Conservation (phyloP, 1,140 invertebrate genomes). For the Scaptomyza pallida region DNA sequence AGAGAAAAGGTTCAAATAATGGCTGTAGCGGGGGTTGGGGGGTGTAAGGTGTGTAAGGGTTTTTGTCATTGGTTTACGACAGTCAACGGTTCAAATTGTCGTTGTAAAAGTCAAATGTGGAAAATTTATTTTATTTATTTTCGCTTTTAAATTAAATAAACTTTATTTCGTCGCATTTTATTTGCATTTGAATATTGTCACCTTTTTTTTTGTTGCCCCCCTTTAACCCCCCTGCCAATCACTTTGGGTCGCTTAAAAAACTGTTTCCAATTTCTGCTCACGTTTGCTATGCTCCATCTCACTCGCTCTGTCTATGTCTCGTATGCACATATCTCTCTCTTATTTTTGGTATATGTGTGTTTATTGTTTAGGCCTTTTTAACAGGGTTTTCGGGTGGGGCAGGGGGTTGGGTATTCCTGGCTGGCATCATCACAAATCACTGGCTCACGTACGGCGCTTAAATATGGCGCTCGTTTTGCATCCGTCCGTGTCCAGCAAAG, state of each 20-base stretch:
- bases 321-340: no score
- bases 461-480: constrained; percentile 75
- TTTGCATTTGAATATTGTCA: constrained; percentile 75
- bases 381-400: neutral
- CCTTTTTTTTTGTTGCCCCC: constrained; percentile 44
- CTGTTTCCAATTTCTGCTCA: constrained; percentile 64
- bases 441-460: constrained; percentile 69
- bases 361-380: constrained; percentile 80
- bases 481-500: constrained; percentile 72
- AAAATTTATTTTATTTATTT: constrained; percentile 79
- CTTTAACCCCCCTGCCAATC: neutral
- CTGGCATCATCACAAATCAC: constrained; percentile 61
- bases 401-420: neutral
- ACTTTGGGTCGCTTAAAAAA: neutral
- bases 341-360: constrained; percentile 38
- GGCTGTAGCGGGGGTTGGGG: neutral
- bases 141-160: constrained; percentile 80
- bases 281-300: constrained; percentile 32
- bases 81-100: constrained; percentile 67
- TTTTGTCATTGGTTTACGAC: constrained; percentile 58
- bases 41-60: neutral
- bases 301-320: neutral
- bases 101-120: constrained; percentile 79
- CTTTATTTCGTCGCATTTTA: constrained; percentile 55
- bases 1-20: constrained; percentile 12